A percentile compares a stretch with the other conserved stretches of the same genome.
Evolutionary conservation across 1,140 invertebrate species (phyloP).

Genomic region (Meteorus sp.): DNA sequence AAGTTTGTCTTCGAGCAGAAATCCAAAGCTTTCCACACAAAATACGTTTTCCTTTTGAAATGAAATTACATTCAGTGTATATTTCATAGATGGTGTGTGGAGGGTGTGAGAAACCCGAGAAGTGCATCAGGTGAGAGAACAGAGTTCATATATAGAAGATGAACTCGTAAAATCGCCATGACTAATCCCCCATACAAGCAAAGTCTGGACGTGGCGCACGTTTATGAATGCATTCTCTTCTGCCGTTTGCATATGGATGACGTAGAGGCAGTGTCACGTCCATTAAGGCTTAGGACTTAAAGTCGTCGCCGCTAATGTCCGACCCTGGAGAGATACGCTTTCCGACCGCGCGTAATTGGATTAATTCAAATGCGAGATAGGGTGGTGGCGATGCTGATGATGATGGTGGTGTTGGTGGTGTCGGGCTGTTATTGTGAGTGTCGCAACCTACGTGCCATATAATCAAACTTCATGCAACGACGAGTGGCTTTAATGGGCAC

Average conservation of each 20-base stretch:
- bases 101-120: neutral
- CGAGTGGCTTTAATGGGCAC: too few relatives aligned
- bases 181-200: too few relatives aligned
- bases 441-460: too few relatives aligned
- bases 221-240: conserved; percentile 17
- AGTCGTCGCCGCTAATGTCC: conserved; percentile 31
- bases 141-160: too few relatives aligned
- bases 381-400: conserved; percentile 13
- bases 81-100: too few relatives aligned
- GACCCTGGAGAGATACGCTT: conserved; percentile 15
- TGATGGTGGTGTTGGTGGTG: too few relatives aligned
- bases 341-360: conserved; percentile 30
- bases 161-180: conserved; percentile 22
- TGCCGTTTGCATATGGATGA: conserved; percentile 34
- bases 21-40: too few relatives aligned
- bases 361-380: conserved; percentile 27
- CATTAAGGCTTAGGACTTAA: conserved; percentile 36
- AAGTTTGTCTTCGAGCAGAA: too few relatives aligned
- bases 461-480: too few relatives aligned
- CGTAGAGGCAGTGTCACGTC: conserved; percentile 29
- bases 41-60: too few relatives aligned
- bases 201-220: neutral
- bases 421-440: too few relatives aligned
- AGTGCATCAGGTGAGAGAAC: neutral
- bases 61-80: too few relatives aligned